A percentile compares a stretch with the other conserved stretches of the same genome.
Conservation (phyloP, 2,888 invertebrate species). For the Eulithis prunata region DNA sequence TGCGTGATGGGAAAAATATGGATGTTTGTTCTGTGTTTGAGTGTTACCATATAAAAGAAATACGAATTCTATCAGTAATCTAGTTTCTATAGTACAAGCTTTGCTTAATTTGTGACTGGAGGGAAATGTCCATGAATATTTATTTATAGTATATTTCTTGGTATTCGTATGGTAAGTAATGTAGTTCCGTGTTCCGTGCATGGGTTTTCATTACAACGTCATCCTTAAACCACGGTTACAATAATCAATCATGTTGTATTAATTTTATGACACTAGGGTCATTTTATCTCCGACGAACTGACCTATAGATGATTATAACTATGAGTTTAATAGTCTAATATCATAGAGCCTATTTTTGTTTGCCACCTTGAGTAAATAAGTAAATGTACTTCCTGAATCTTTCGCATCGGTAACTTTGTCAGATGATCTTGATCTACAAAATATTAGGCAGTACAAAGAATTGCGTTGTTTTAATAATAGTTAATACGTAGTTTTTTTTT, state of each 20-base stretch:
- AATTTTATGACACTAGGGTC: neutral
- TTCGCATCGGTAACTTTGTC: constrained; percentile 2
- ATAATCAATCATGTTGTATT: constrained; percentile 37
- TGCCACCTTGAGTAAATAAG: neutral
- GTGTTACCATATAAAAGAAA: no score
- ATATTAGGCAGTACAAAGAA: constrained; percentile 41
- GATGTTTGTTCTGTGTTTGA: no score
- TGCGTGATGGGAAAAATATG: no score
- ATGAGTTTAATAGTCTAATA: neutral
- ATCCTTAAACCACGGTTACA: constrained; percentile 43
- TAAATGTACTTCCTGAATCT: constrained; percentile 8
- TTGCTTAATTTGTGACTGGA: no score
- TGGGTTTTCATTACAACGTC: constrained; percentile 33
- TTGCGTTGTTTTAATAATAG: constrained; percentile 25
- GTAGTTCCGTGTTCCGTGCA: constrained; percentile 15
- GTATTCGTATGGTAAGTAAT: constrained; percentile 4
- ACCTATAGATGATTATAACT: neutral
- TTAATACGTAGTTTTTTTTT: neutral
- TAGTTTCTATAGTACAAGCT: no score
- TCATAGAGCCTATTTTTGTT: neutral
- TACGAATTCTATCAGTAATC: no score
- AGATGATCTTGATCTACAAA: neutral
- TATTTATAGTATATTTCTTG: neutral
- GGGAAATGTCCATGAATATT: no score
- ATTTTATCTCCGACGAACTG: neutral